These are phyloP conservation scores for Oceanodroma leucorhoa DNA, from an alignment of 2,797 vertebrate species.

Conservation along the genomic window DNA sequence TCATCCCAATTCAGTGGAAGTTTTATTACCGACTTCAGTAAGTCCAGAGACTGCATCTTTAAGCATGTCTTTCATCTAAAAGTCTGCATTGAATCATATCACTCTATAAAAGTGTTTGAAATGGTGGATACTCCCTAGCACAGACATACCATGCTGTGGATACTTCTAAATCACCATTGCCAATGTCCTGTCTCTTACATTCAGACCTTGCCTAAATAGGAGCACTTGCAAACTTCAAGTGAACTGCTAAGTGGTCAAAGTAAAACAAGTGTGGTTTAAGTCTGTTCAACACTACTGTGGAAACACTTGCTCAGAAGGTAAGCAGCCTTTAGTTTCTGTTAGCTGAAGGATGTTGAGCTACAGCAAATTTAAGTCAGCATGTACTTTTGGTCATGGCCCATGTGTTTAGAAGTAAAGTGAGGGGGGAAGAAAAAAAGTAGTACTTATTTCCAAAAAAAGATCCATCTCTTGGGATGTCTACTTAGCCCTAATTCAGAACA, in stretches of 20 bases:
- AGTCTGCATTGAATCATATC: not conserved
- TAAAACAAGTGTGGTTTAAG: not conserved
- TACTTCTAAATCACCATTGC: not conserved
- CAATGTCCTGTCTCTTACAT: not conserved
- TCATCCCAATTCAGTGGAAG: not conserved
- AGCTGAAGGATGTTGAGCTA: not conserved
- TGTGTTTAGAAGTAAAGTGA: not conserved
- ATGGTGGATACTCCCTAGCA: not conserved
- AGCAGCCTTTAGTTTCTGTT: not conserved
- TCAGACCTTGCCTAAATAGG: not conserved
- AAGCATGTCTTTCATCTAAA: rapidly evolving
- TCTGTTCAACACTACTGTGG: not conserved
- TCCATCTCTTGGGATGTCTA: not conserved
- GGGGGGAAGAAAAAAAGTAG: not conserved
- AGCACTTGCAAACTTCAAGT: not conserved
- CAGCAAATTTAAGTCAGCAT: not conserved
- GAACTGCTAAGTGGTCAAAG: not conserved
- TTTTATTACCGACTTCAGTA: not conserved
- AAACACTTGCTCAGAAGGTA: not conserved
- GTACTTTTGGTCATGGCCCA: not conserved
- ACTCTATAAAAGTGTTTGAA: not conserved
- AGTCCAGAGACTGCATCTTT: not conserved
- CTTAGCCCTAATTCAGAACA: slow-evolving; percentile 18
- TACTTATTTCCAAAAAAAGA: not conserved
- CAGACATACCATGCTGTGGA: not conserved